phyloP scores from a whole-genome alignment of 1,140 invertebrate species.

The roundworm (Caenorhabditis elegans) region DNA sequence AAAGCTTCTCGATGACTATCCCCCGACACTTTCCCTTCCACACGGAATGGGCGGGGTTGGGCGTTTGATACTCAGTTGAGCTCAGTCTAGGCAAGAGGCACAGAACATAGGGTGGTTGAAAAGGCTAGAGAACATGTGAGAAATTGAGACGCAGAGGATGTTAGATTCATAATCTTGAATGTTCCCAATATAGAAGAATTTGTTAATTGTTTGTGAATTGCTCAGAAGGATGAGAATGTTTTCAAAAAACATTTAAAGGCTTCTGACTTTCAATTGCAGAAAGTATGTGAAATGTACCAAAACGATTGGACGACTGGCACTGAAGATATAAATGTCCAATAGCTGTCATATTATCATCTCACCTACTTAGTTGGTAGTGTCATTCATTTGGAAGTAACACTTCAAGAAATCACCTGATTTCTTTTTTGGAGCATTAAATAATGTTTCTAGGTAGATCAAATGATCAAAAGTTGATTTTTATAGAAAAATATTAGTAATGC shows the following conservation, averaged over 20 bases:
- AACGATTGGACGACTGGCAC: no score
- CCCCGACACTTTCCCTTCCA: not conserved
- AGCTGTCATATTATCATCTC: not conserved
- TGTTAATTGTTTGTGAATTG: no score
- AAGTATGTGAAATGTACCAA: no score
- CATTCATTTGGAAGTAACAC: not conserved
- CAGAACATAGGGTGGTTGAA: not conserved
- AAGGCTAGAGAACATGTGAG: not conserved
- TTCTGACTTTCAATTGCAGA: no score
- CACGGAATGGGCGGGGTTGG: not conserved
- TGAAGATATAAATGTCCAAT: not conserved
- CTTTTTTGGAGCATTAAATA: not conserved
- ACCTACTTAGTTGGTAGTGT: not conserved
- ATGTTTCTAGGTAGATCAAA: not conserved
- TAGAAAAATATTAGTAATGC: no score
- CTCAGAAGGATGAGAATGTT: no score
- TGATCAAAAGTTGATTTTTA: not conserved
- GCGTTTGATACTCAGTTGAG: slow-evolving; percentile 19
- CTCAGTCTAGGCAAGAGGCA: not conserved
- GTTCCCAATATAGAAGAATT: not conserved
- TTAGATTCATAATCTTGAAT: not conserved
- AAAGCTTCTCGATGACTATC: no score
- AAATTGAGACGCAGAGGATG: not conserved
- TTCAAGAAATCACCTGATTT: not conserved
- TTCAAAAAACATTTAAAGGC: no score